Percentiles rank a stretch among this genome's conserved stretches.
These are phyloP conservation scores for Gobionotothen gibberifrons DNA, from an alignment of 2,797 vertebrate species.

Conservation along the genomic window DNA sequence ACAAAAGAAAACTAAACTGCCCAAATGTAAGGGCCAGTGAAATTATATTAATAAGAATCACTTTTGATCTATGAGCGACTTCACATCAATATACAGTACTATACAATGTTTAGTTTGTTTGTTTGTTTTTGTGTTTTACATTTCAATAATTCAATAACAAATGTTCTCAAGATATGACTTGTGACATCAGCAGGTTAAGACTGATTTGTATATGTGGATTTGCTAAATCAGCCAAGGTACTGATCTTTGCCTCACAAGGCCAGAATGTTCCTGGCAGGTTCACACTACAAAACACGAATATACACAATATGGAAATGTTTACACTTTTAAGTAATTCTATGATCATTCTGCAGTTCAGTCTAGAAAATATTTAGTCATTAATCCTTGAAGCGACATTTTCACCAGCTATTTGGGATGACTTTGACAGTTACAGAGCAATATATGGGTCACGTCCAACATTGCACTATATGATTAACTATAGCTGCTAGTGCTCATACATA, in stretches of 20 bases:
- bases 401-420: too few species aligned
- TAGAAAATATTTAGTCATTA: too few species aligned
- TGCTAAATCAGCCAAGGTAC: slow-evolving; percentile 24
- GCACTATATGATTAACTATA: too few species aligned
- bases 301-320: too few species aligned
- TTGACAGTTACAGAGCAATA: too few species aligned
- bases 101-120: slow-evolving; percentile 5
- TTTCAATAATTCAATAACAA: slow-evolving; percentile 27
- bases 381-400: too few species aligned
- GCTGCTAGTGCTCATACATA: too few species aligned
- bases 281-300: too few species aligned
- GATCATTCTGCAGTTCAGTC: too few species aligned
- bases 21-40: slow-evolving; percentile 34
- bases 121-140: slow-evolving; percentile 12
- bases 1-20: slow-evolving; percentile 31
- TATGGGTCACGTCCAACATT: too few species aligned
- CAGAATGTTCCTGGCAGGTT: too few species aligned
- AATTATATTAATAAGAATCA: slow-evolving; percentile 39
- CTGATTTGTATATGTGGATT: slow-evolving; percentile 6
- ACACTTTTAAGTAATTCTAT: too few species aligned
- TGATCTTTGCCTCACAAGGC: neutral
- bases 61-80: slow-evolving; percentile 46
- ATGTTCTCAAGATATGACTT: neutral
- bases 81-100: slow-evolving; percentile 29
- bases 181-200: slow-evolving; percentile 17